Percentiles rank a stretch among this genome's conserved stretches.
Evolutionary conservation across 2,113 vertebrate species (phyloP).

Genomic region (Osmerus mordax): DNA sequence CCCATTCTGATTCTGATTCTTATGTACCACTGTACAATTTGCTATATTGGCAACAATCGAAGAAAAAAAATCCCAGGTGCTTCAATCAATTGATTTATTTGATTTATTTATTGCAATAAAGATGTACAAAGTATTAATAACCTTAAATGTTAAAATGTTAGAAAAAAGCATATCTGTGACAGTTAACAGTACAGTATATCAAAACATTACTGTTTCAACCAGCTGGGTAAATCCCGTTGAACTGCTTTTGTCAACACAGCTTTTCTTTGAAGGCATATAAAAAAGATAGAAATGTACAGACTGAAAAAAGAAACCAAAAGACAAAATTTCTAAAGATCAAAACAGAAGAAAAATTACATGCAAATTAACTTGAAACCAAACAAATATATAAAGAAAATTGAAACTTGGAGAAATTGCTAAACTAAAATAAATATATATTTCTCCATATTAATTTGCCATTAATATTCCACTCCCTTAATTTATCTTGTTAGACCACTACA

Average conservation of each 20-base stretch:
- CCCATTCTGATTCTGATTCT: too few species aligned
- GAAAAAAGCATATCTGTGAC: slow-evolving; percentile 91
- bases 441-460: slow-evolving; percentile 49
- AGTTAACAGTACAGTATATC: slow-evolving; percentile 88
- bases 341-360: slow-evolving; percentile 59
- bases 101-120: slow-evolving; percentile 79
- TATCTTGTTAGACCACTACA: slow-evolving; percentile 44
- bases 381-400: slow-evolving; percentile 25
- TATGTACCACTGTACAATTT: neutral
- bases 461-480: slow-evolving; percentile 56
- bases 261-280: slow-evolving; percentile 79
- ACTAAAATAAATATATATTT: slow-evolving; percentile 70
- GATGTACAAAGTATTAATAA: slow-evolving; percentile 95
- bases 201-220: slow-evolving; percentile 84
- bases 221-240: slow-evolving; percentile 61
- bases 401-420: slow-evolving; percentile 41
- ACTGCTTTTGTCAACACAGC: slow-evolving; percentile 60
- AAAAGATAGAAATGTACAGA: slow-evolving; percentile 76
- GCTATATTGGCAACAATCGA: too few species aligned
- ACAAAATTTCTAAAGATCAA: slow-evolving; percentile 49
- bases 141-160: slow-evolving; percentile 88
- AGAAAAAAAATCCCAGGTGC: neutral
- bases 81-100: slow-evolving; percentile 38
- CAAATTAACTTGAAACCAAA: slow-evolving; percentile 60
- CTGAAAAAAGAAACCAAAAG: slow-evolving; percentile 47